Evolutionary conservation across 2,797 vertebrate genomes (phyloP).

Genomic region (Heliangelus exortis): DNA sequence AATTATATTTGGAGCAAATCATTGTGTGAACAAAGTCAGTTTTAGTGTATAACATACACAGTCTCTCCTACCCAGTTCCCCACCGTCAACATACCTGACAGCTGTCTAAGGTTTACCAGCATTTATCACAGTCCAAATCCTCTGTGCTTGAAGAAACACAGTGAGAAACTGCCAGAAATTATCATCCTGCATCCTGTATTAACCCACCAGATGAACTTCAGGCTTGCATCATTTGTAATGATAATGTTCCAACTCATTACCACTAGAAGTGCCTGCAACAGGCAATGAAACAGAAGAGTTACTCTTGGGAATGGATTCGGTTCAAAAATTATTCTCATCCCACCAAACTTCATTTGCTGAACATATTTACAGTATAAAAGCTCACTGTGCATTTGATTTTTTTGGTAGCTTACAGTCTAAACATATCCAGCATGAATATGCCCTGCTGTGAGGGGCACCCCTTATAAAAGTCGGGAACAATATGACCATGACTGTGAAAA

Average conservation of each 20-base stretch:
- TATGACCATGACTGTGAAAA: not conserved
- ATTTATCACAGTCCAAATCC: not conserved
- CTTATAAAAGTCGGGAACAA: not conserved
- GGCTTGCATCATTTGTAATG: not conserved
- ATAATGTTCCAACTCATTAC: not conserved
- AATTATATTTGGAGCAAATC: not conserved
- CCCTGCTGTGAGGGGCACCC: rapidly evolving
- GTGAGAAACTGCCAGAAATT: not conserved
- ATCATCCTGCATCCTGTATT: not conserved
- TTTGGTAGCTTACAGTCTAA: not conserved
- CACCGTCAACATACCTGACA: not conserved
- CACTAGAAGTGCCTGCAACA: not conserved
- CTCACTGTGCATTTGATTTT: not conserved
- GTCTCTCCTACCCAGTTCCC: not conserved
- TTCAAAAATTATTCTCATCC: not conserved
- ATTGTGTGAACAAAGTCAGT: not conserved
- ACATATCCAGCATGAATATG: not conserved
- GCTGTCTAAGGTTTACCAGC: not conserved
- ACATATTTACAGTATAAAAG: not conserved
- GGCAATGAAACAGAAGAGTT: not conserved
- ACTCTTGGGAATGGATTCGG: not conserved
- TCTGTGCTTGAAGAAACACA: not conserved
- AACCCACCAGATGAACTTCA: not conserved
- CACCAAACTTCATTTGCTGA: not conserved
- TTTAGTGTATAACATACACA: not conserved